A percentile compares a stretch with the other conserved stretches of the same genome.
Evolutionary conservation across 2,113 vertebrate genomes (phyloP).

Genomic region (Ciconia stormi): DNA sequence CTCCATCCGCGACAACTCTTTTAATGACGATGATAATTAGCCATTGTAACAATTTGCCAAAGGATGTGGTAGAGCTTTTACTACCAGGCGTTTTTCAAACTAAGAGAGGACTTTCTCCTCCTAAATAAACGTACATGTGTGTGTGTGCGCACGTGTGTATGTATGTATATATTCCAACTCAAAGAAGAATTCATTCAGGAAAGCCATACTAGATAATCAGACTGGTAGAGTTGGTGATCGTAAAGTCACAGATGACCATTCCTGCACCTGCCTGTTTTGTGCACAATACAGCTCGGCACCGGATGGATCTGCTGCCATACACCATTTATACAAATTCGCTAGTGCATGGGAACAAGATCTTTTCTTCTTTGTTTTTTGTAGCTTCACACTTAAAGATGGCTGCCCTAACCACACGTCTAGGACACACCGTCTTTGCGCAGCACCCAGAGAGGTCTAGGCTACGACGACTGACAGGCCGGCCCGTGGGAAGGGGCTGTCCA

Average conservation of each 20-base stretch:
- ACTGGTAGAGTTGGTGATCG: background rate
- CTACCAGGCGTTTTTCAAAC: background rate
- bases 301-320: background rate
- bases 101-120: background rate
- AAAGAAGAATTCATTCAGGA: background rate
- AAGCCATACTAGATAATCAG: background rate
- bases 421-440: background rate
- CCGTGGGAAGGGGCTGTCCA: background rate
- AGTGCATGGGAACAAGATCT: background rate
- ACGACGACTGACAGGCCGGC: fast-evolving
- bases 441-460: background rate
- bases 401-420: background rate
- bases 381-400: background rate
- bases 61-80: background rate
- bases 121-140: background rate
- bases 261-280: background rate
- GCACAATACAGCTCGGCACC: background rate
- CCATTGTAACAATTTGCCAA: background rate
- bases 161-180: fast-evolving
- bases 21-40: background rate
- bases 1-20: too few species aligned
- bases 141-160: too few species aligned
- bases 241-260: background rate
- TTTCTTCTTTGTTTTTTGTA: background rate
- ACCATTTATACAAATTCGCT: background rate